Base-by-base conservation (phyloP, 2,797 vertebrate species). In the Carduelis carduelis region DNA sequence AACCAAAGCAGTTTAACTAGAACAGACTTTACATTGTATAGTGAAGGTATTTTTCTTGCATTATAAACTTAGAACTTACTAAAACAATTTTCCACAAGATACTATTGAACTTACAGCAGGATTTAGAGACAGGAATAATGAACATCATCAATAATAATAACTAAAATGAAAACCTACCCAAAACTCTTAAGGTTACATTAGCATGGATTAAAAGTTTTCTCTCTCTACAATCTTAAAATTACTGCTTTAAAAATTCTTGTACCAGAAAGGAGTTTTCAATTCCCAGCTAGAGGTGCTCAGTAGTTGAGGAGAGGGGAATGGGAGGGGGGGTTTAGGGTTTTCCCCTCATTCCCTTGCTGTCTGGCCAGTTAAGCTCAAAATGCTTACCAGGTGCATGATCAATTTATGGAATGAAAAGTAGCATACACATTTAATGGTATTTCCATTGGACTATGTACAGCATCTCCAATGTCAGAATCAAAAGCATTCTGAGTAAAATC, bases 61-160 rank as follows among this genome's bases (percentile, higher is more conserved):
- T 89, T 84, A 94, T 43, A 74, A 96, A 82, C 47, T 88, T 7
- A 79, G 37, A 91, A 89, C 34, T 50, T 66, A 95, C 56, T 70
- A 66, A 94, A 93, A 90, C 56, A 85, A 53, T 87, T 76, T 89
- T 89, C 60, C 90, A 92, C 77, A 80, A 84, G 60, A 53, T 87
- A 92, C 76, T 89, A 87, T 32, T 84, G 56, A 96, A 69, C 52
- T 93, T 87, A 89, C 89, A 96, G 92, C 94, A 96, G 91, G 89
- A 93, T 87, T 92, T 49, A 86, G 75, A 94, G 79, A 95, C 77
- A 93, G 90, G 92, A 89, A 81, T 56, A 89, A 78, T 28, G 47
- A 95, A 94, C 89, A 94, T 71, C 41, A 64, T 53, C 60, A 95
- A 70, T 69, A 83, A 28, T 68, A 37, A 26, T 19, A 65, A 70